phyloP scores from a whole-genome alignment of 2,797 vertebrate genomes.

The Sebastes aleutianus region DNA sequence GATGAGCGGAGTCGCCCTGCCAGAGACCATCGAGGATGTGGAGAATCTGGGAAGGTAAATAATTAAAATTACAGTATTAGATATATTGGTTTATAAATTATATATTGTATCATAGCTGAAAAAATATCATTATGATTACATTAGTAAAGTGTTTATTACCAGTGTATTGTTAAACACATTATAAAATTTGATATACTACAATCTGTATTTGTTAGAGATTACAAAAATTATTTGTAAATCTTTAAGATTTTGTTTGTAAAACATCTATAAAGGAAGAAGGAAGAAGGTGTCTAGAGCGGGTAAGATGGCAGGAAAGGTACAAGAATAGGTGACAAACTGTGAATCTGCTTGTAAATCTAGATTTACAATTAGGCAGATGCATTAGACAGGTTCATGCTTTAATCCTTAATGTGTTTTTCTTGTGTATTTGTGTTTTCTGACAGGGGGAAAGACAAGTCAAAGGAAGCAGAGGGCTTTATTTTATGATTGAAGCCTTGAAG shows the following conservation, averaged over 20 bases:
- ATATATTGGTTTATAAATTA: neutral
- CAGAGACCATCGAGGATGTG: constrained; percentile 41
- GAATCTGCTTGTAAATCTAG: neutral
- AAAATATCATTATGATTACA: too few relatives aligned
- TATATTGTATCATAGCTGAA: too few relatives aligned
- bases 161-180: too few relatives aligned
- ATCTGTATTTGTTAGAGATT: too few relatives aligned
- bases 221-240: too few relatives aligned
- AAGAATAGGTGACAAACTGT: neutral
- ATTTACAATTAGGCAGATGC: neutral
- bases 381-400: neutral
- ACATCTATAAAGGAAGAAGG: too few relatives aligned
- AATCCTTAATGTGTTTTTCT: neutral
- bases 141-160: too few relatives aligned
- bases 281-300: neutral
- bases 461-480: neutral
- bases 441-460: constrained; percentile 1
- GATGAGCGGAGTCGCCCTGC: constrained; percentile 27
- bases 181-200: too few relatives aligned
- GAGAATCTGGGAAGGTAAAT: constrained; percentile 29
- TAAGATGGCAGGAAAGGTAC: neutral
- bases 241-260: too few relatives aligned
- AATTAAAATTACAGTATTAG: neutral
- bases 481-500: neutral
- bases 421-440: constrained; percentile 11